Evolutionary conservation across 2,888 invertebrate species (phyloP).

Genomic region (Tuberolachnus salignus): DNA sequence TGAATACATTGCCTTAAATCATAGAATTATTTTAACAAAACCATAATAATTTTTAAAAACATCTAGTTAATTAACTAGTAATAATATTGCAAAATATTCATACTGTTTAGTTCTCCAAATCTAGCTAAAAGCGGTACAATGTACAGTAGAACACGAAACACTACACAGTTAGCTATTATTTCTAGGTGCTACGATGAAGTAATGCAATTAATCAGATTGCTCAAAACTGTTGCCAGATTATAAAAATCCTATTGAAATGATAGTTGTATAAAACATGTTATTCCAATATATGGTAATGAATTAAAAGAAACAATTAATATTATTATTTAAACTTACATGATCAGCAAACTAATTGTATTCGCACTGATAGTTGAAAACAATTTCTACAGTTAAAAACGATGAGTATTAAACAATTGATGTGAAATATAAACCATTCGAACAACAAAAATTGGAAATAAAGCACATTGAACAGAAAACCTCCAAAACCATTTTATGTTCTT

Average conservation of each 20-base stretch:
- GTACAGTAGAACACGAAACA: background rate
- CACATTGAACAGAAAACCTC: no score
- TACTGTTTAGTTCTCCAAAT: constrained; percentile 70
- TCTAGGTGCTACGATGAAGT: constrained; percentile 71
- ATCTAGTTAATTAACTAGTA: constrained; percentile 65
- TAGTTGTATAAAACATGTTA: no score
- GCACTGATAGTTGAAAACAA: no score
- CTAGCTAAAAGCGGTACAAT: constrained; percentile 78
- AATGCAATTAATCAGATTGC: constrained; percentile 65
- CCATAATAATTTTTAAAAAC: background rate
- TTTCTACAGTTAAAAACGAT: no score
- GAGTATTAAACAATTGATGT: no score
- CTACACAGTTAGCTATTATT: constrained; percentile 81
- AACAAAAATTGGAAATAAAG: no score
- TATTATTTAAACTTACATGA: no score
- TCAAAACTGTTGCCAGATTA: constrained; percentile 70
- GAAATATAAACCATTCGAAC: no score
- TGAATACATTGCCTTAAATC: constrained; percentile 16
- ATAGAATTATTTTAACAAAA: background rate
- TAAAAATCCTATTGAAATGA: constrained; percentile 59
- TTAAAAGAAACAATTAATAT: no score
- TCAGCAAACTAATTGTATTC: no score
- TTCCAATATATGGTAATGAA: no score
- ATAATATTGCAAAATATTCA: constrained; percentile 66
- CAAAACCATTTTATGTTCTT: no score